Base-by-base conservation (phyloP, 1,140 invertebrate species). In the Helicoverpa armigera region DNA sequence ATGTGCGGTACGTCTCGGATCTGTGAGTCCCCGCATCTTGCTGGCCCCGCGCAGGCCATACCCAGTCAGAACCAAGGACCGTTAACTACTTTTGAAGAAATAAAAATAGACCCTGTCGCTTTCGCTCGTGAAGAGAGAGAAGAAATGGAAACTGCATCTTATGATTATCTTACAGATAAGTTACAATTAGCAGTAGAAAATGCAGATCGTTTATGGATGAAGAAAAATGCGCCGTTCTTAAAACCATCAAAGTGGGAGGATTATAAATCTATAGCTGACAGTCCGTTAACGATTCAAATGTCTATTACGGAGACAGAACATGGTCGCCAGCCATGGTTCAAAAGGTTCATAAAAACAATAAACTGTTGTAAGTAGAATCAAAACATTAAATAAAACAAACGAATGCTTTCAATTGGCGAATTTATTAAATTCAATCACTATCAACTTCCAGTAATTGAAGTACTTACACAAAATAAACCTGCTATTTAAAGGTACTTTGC, bases 361-460 rank as follows among this genome's bases (percentile, higher is more conserved):
- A 82, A 78, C 69, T 92, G 92, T 73, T 93, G 89, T 85, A 93
- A 92, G 82, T 85, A 83, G 72, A 48, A 35, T 73, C 60, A 75
- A 86, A 89, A 86, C 87, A 89, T 86, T 29, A 86, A 88, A 89
- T 85, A 79, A 84, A 83, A 85, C 70, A 75, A 84, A 80, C 1
- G 50, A 58, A 51, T 74, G 82, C 74, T 90, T 92, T 90, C 84
- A 83, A 85, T 89, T 92, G 89, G 91, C 89, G 92, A 94, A 94
- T 94, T 94, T 93, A 94, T 93, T 94, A 94, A 94, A 94, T 94
- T 94, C 92, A 93, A 94, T 94, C 91, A 92, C 93, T 90, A 88
- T 89, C 79, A 90, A 91, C 91, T 94, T 91, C 92, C 89, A 92
- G 90, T 92, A 91, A 92, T 92, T 91, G 93, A 93, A 93, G 90